These are phyloP conservation scores for Sinhomidia bicolor DNA, from an alignment of 2,888 invertebrate genomes.

Conservation along the genomic window DNA sequence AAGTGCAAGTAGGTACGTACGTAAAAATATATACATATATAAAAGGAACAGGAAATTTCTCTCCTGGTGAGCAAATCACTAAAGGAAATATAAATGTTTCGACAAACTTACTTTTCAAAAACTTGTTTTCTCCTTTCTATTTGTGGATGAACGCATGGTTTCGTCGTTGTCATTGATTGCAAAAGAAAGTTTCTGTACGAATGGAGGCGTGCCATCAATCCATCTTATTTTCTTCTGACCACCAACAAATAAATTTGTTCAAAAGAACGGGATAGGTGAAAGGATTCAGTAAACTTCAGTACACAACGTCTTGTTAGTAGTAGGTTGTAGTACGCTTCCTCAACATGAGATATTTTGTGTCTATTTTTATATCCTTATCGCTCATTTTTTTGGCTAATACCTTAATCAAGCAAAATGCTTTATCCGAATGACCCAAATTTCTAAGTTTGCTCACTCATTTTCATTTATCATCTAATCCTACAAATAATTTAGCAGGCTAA, in stretches of 20 bases:
- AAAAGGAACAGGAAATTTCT: constrained; percentile 8
- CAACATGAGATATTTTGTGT: neutral
- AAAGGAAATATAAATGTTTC: neutral
- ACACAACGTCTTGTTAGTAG: too few relatives aligned
- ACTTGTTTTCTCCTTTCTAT: neutral
- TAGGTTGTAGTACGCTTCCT: too few relatives aligned
- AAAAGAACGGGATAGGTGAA: neutral
- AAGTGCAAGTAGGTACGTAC: too few relatives aligned
- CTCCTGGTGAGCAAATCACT: neutral
- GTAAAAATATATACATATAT: too few relatives aligned
- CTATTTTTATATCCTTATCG: neutral
- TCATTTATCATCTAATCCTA: neutral
- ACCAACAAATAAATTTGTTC: neutral
- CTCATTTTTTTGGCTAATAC: neutral
- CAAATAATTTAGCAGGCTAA: neutral
- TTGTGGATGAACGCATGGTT: neutral
- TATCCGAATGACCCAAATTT: neutral
- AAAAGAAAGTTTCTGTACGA: neutral
- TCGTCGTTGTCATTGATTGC: neutral
- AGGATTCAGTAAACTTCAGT: neutral
- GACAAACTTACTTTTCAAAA: neutral
- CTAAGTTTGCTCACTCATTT: too few relatives aligned
- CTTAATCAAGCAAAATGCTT: neutral
- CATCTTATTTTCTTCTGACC: neutral
- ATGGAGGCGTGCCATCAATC: neutral